Base-by-base conservation (phyloP, 2,113 vertebrate species). In the Etia nguti region DNA sequence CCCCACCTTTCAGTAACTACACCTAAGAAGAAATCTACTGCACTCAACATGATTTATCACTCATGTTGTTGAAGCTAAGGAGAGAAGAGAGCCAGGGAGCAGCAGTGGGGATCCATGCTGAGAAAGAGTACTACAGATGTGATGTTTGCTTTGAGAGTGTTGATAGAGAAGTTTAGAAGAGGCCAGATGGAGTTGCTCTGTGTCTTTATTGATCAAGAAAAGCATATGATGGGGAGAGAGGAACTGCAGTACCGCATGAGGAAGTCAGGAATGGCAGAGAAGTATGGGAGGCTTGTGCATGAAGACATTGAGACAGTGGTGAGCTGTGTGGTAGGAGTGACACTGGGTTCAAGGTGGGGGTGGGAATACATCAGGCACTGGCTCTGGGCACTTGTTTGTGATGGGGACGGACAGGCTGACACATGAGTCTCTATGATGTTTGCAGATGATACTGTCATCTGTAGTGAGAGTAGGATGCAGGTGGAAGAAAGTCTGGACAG, bases 301-400 rank as follows among this genome's bases (percentile, higher is more conserved):
- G 57, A 31, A 18, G 15, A 20, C 57, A 60, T 29, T 10, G 26
- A 60, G 26, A 60, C 16, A 20, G 29, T 20, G 57, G 57, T 43
- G n/a, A 68, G 20, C 34, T 68, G 62, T 70, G 62, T 0, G n/a
- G 62, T 43, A 70, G 36, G n/a, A n/a, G 62, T 43, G 62, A 41
- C 62, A 24, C n/a, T 43, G 8, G 36, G 7, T 70, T 70, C 62
- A 24, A 70, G 36, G 62, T 15, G 62, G 36, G 7, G 62, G 1
- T 68, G 41, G 41, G 62, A 70, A 15, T 24, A 43, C n/a, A 38
- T 9, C 36, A 70, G 0, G 0, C 7, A 70, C 12, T 4, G 3
- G n/a, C 12, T 43, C 38, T 43, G 65, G 22, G 65, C n/a, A 24
- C 36, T 6, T 70, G 8, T 8, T 16, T 70, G 36, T 15, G 12